phyloP scores from a whole-genome alignment of 2,888 invertebrate genomes.

The Endomychus coccineus region DNA sequence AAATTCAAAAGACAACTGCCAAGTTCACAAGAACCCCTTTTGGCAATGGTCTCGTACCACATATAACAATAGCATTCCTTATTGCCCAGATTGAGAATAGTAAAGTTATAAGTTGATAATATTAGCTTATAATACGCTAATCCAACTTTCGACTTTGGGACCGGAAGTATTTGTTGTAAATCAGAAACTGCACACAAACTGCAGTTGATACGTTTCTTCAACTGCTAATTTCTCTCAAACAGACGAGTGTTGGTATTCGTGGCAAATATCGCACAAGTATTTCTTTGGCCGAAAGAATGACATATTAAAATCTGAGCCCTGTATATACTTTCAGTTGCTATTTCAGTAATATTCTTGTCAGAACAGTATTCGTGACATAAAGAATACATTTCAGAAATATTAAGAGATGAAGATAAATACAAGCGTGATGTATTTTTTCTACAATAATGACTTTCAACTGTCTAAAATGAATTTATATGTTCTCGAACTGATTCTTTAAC shows the following conservation, averaged over 20 bases:
- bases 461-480: background rate
- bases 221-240: too few species aligned
- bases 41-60: constrained; percentile 10
- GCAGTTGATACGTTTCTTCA: too few species aligned
- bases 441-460: constrained; percentile 2
- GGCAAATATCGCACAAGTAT: too few species aligned
- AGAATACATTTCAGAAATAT: constrained; percentile 1
- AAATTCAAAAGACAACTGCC: constrained; percentile 15
- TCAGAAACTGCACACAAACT: constrained; percentile 9
- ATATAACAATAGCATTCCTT: constrained; percentile 6
- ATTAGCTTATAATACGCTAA: constrained; percentile 6
- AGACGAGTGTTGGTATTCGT: too few species aligned
- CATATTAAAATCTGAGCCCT: too few species aligned
- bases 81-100: constrained; percentile 5
- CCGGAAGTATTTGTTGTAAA: constrained; percentile 7
- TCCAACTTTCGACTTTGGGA: constrained; percentile 6
- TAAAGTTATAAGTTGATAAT: constrained; percentile 9
- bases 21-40: constrained; percentile 10
- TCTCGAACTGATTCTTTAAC: constrained; percentile 1
- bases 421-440: background rate
- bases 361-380: background rate
- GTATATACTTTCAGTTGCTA: constrained; percentile 1
- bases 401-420: background rate
- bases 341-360: background rate
- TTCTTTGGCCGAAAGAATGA: too few species aligned